Evolutionary conservation across 1,140 invertebrate genomes (phyloP).

Genomic region (Mycetomoellerius zeteki): DNA sequence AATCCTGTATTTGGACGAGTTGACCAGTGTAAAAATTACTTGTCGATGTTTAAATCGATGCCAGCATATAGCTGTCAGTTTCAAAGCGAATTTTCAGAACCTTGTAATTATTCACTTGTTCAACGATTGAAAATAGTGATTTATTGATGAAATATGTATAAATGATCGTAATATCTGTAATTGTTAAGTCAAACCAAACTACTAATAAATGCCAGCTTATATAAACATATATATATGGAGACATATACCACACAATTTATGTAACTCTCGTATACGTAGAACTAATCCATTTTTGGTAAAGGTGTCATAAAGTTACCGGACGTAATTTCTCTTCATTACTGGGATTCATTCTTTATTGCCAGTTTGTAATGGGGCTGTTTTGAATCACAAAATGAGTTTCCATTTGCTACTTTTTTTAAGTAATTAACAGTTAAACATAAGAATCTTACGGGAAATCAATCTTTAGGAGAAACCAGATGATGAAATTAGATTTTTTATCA

Average conservation of each 20-base stretch:
- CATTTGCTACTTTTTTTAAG: not conserved
- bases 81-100: not conserved
- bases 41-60: constrained; percentile 6
- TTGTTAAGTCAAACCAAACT: constrained; percentile 20
- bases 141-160: not conserved
- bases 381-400: not conserved
- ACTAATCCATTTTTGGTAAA: not conserved
- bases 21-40: constrained; percentile 65
- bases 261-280: not conserved
- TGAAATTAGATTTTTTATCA: not conserved
- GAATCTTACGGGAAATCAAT: not conserved
- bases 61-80: not conserved
- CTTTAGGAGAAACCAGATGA: not conserved
- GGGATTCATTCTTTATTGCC: not conserved
- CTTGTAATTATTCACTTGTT: constrained; percentile 1
- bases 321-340: not conserved
- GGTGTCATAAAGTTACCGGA: not conserved
- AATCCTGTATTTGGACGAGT: constrained; percentile 56
- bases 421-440: constrained; percentile 2
- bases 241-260: not conserved
- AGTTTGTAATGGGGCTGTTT: not conserved
- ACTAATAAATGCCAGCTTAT: constrained; percentile 41
- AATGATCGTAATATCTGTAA: constrained; percentile 29
- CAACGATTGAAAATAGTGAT: constrained; percentile 1
- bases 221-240: constrained; percentile 15